Conservation (phyloP, 2,797 vertebrate species). For the Pangasius djambal region DNA sequence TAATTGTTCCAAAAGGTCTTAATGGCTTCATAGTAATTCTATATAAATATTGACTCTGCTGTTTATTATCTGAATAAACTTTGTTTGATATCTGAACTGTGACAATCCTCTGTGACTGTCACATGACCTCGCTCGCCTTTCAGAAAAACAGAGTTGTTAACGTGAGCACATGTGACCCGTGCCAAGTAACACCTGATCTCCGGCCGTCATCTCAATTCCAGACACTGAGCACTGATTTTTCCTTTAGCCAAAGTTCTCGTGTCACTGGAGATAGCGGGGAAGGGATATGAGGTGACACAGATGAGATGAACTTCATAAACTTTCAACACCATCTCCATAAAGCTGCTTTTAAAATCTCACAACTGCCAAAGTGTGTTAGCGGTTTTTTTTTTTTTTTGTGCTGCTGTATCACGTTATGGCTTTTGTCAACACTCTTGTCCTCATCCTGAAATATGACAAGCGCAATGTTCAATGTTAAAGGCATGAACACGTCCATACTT, state of each 20-base stretch:
- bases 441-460: neutral
- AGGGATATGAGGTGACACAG: conserved; percentile 24
- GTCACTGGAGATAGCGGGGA: neutral
- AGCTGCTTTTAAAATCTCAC: conserved; percentile 25
- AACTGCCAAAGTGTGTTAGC: conserved; percentile 6
- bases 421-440: neutral
- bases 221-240: neutral
- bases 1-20: neutral
- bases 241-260: neutral
- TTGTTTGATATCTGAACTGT: neutral
- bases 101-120: neutral
- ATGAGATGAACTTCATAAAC: conserved; percentile 41
- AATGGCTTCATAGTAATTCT: neutral
- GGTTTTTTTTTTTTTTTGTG: neutral
- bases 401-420: neutral
- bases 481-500: neutral
- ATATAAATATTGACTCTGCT: neutral
- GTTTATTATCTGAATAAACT: neutral
- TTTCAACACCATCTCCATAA: conserved; percentile 31
- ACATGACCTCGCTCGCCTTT: neutral
- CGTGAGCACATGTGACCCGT: neutral
- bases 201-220: neutral
- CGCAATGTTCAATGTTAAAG: neutral
- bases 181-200: neutral
- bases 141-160: neutral